Evolutionary conservation across 2,797 vertebrate species (phyloP), one percentile per base, ranked within the genome.

Genomic region (Sebastiscus albofasciatus): DNA sequence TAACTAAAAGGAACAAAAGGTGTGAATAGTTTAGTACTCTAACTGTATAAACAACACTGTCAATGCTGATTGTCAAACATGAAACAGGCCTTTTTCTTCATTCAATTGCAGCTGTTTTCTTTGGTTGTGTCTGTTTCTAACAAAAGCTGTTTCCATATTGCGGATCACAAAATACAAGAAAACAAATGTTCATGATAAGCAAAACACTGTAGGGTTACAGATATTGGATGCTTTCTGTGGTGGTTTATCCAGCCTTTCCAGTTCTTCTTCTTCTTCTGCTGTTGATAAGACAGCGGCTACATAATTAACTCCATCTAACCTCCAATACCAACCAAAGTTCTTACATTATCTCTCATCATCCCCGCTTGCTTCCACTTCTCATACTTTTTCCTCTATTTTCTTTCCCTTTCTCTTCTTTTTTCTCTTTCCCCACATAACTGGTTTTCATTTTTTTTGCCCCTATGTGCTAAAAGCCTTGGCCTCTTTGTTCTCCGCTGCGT

Each of bases 401-500:
- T 72, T 8, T 36, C 29, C 13, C n/a, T 72, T 9, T 36, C 39
- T 54, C 18, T 26, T 55, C 24, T 65, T 31, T 59, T 67, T 71
- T 69, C 14, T 12, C 20, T 69, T 36, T 75, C 18, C 33, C 33
- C 8, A 26, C 10, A 22, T 12, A 46, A 29, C 33, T 24, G n/a
- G n/a, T 72, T 80, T 81, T 72, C 59, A 36, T n/a, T 79, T 83
- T 85, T 49, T 46, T 56, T 36, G 14, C 59, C 64, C 56, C 54
- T n/a, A 8, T 62, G 70, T 75, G 66, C 70, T 81, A 70, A 90
- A 92, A 90, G 80, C 86, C 83, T 61, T 56, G 66, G 56, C 68
- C 62, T 81, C 76, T 90, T 87, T 92, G 79, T 91, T 89, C 91
- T 64, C 34, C 6, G 7, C 73, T 46, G 59, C 16, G 4, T 77